Conservation (phyloP, 2,113 vertebrate genomes). For the Oceanodroma tethys region DNA sequence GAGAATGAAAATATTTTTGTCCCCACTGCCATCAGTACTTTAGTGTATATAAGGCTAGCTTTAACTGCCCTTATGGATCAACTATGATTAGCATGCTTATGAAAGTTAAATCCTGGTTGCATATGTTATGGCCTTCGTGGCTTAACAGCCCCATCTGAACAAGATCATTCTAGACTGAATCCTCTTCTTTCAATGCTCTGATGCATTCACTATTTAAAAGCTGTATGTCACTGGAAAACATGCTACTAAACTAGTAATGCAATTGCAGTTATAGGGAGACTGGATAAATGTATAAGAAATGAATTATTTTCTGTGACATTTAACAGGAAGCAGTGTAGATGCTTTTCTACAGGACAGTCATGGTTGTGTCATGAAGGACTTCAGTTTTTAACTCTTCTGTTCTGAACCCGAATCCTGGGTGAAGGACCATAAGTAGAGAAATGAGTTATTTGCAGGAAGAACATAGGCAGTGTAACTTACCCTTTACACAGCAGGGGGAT, state of each 20-base stretch:
- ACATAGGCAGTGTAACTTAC: not conserved
- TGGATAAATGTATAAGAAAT: not conserved
- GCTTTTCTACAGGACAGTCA: not conserved
- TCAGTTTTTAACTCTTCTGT: not conserved
- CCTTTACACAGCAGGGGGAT: not conserved
- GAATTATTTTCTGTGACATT: not conserved
- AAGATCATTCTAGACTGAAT: not conserved
- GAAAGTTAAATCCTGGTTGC: not conserved
- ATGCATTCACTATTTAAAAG: not conserved
- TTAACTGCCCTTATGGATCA: not conserved
- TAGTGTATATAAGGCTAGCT: not conserved
- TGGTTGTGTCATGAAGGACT: not conserved
- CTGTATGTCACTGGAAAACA: not conserved
- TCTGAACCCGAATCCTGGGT: not conserved
- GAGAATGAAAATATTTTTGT: not conserved
- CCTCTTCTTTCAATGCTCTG: not conserved
- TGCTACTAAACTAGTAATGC: not conserved
- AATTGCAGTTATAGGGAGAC: not conserved
- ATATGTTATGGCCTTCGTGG: not conserved
- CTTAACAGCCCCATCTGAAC: not conserved
- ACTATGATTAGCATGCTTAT: not conserved
- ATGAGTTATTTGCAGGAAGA: not conserved
- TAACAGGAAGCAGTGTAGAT: not conserved
- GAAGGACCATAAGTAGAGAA: not conserved
- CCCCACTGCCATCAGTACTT: not conserved